Conservation (phyloP, 2,113 vertebrate species). For the Barbus barbus region DNA sequence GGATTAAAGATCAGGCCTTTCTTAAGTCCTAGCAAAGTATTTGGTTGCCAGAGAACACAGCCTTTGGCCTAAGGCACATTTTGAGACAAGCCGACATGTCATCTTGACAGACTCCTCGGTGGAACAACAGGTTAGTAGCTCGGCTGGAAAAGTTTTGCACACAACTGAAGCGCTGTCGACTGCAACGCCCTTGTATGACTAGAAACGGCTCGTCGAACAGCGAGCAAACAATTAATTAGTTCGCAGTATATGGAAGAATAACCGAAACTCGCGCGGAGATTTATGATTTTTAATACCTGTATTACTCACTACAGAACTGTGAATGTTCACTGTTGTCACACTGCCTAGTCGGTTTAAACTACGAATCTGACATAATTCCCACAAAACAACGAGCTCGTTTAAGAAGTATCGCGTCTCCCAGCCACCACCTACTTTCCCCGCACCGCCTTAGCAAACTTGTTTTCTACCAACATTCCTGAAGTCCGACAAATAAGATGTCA, state of each 20-base stretch:
- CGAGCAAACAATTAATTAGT: no score
- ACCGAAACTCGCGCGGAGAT: neutral
- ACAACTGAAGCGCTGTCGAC: neutral
- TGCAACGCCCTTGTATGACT: neutral
- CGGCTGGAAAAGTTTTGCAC: slow-evolving; percentile 7
- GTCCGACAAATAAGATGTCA: neutral
- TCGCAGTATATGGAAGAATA: neutral
- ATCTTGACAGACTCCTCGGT: neutral
- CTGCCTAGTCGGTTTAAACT: neutral
- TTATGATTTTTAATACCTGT: neutral
- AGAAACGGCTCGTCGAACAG: neutral
- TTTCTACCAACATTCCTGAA: slow-evolving; percentile 21
- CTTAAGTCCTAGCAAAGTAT: slow-evolving; percentile 6
- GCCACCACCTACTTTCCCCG: slow-evolving; percentile 42
- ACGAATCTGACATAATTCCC: neutral
- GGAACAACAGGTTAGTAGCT: slow-evolving; percentile 33
- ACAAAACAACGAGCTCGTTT: neutral
- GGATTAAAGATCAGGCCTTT: slow-evolving; percentile 23
- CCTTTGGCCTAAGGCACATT: slow-evolving; percentile 20
- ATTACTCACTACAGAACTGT: neutral
- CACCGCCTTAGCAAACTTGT: slow-evolving; percentile 33
- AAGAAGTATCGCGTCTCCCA: slow-evolving; percentile 8
- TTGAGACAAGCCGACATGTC: neutral
- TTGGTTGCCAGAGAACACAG: no score
- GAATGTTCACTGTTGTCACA: neutral